These are phyloP conservation scores for Oncorhynchus tshawytscha DNA, from an alignment of 2,113 vertebrate species.

Conservation along the genomic window DNA sequence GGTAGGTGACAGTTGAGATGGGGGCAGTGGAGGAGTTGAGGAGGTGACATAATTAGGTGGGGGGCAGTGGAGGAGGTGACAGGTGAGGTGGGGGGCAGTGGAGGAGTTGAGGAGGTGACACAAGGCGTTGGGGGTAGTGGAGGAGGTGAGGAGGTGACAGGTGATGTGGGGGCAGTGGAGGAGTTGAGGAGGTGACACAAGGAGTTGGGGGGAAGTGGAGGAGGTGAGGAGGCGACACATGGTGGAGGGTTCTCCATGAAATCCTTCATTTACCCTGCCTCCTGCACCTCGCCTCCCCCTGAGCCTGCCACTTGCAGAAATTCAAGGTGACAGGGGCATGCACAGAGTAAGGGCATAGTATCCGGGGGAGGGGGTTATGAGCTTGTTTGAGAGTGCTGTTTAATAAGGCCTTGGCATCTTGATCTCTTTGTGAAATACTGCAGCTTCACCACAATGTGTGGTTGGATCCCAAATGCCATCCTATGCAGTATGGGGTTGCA, in stretches of 20 bases:
- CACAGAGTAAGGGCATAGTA: background rate
- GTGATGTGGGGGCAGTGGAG: background rate
- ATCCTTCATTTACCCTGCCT: conserved; percentile 59
- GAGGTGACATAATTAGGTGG: background rate
- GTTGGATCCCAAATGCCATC: background rate
- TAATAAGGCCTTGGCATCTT: conserved; percentile 24
- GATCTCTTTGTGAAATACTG: conserved; percentile 12
- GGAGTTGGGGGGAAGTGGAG: background rate
- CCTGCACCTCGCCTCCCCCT: conserved; percentile 21
- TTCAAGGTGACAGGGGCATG: conserved; percentile 41
- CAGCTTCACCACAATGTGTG: background rate
- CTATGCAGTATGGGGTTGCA: background rate
- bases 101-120: background rate
- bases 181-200: background rate
- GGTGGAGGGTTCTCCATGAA: conserved; percentile 32
- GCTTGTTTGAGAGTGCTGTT: conserved; percentile 24
- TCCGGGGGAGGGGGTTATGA: conserved; percentile 5
- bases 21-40: background rate
- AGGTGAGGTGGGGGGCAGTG: background rate
- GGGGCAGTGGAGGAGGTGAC: background rate
- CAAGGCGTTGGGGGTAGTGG: background rate
- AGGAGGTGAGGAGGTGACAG: too few species aligned
- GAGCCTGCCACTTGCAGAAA: conserved; percentile 10
- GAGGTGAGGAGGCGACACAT: background rate
- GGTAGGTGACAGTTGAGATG: background rate